phyloP scores from a whole-genome alignment of 2,113 vertebrate species.

The Microcebus ravelobensis region DNA sequence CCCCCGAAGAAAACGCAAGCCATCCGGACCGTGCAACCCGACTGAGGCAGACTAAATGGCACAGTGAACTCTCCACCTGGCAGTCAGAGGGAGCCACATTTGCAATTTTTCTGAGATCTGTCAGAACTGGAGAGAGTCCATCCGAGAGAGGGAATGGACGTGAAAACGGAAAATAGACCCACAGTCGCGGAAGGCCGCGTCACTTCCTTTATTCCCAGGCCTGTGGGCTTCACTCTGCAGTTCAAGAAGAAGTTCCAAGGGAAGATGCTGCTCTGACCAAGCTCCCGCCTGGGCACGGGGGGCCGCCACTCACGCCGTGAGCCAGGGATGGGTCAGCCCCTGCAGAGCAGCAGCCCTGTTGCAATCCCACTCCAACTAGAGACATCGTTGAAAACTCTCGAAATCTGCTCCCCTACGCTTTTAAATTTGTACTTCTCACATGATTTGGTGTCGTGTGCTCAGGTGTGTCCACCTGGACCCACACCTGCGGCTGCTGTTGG shows the following conservation, averaged over 20 bases:
- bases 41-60: background rate
- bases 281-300: background rate
- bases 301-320: accelerated
- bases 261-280: background rate
- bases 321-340: too few species aligned
- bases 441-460: accelerated
- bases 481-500: accelerated
- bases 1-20: background rate
- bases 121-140: background rate
- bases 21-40: background rate
- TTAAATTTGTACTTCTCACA: accelerated
- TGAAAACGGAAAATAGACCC: background rate
- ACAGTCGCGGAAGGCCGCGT: background rate
- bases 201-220: background rate
- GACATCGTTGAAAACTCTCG: background rate
- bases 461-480: accelerated
- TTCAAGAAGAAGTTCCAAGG: background rate
- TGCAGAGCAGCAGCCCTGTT: accelerated
- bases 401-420: accelerated
- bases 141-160: background rate
- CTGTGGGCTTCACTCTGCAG: background rate
- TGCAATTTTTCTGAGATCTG: conserved; percentile 26
- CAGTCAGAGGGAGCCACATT: background rate
- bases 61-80: background rate
- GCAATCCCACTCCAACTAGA: background rate